phyloP scores from a whole-genome alignment of 2,113 vertebrate species.

The Muntiacus muntjak region DNA sequence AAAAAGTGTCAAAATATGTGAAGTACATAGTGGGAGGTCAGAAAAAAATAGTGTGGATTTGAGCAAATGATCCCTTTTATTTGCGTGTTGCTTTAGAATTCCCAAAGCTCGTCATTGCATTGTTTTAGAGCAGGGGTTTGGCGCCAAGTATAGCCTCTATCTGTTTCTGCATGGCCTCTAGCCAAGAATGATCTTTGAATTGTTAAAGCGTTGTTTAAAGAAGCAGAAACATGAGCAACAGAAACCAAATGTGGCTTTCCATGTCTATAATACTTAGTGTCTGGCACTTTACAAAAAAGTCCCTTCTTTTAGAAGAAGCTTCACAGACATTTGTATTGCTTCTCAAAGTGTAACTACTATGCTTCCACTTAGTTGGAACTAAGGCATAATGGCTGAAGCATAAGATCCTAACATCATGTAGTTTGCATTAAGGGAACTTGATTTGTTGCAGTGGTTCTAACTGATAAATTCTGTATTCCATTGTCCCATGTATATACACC shows the following conservation, averaged over 20 bases:
- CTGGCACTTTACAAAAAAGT: background rate
- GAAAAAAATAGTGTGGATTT: background rate
- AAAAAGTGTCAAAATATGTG: background rate
- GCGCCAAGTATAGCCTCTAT: background rate
- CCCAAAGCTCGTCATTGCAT: background rate
- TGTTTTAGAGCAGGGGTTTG: background rate
- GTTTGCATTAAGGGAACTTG: background rate
- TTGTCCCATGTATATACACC: background rate
- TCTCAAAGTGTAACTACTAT: background rate
- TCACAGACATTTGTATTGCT: background rate
- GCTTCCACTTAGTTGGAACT: background rate
- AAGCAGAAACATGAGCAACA: background rate
- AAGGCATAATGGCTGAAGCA: background rate
- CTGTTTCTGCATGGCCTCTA: background rate
- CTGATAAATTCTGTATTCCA: background rate
- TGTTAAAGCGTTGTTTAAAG: background rate
- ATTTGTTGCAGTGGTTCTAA: background rate
- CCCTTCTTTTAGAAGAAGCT: background rate
- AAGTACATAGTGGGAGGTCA: background rate
- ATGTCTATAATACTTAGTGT: background rate
- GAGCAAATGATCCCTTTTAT: background rate
- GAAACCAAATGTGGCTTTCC: background rate
- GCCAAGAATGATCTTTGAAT: background rate
- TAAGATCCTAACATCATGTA: accelerated
- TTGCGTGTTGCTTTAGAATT: background rate